These are phyloP conservation scores for Brachionus rubens DNA, from an alignment of 1,140 invertebrate genomes.

Conservation along the genomic window DNA sequence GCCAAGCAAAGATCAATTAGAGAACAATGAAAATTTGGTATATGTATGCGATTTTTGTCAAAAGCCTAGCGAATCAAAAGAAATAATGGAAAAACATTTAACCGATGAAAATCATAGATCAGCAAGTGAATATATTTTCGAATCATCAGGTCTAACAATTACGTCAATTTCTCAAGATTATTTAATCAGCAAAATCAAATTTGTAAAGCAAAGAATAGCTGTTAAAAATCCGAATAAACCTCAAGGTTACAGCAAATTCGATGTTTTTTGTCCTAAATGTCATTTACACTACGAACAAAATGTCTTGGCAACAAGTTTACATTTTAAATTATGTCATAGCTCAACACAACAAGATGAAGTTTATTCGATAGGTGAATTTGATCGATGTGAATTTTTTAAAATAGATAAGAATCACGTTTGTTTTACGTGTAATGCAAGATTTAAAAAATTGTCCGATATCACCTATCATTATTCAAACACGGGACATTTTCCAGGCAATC, in stretches of 20 bases:
- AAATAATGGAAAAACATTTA: background rate
- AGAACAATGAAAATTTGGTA: background rate
- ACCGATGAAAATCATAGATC: background rate
- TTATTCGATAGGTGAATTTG: slow-evolving; percentile 17
- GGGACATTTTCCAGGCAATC: slow-evolving; percentile 3
- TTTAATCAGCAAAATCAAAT: background rate
- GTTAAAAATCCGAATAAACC: background rate
- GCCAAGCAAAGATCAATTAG: background rate
- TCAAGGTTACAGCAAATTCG: background rate
- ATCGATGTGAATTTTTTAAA: background rate
- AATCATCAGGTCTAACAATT: too few species aligned
- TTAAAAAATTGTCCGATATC: slow-evolving; percentile 14
- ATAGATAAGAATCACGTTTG: background rate
- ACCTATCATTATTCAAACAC: background rate
- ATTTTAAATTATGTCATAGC: slow-evolving; percentile 9
- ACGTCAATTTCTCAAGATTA: too few species aligned
- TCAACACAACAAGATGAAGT: background rate
- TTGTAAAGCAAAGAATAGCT: background rate
- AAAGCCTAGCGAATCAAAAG: background rate
- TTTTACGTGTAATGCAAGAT: background rate
- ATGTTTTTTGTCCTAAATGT: slow-evolving; percentile 16
- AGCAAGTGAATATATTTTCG: background rate
- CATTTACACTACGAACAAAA: background rate
- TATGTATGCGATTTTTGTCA: slow-evolving; percentile 18
- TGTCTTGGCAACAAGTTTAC: background rate